A percentile compares a stretch with the other conserved stretches of the same genome.
phyloP scores from a whole-genome alignment of 2,797 vertebrate species.

The Anguilla anguilla region DNA sequence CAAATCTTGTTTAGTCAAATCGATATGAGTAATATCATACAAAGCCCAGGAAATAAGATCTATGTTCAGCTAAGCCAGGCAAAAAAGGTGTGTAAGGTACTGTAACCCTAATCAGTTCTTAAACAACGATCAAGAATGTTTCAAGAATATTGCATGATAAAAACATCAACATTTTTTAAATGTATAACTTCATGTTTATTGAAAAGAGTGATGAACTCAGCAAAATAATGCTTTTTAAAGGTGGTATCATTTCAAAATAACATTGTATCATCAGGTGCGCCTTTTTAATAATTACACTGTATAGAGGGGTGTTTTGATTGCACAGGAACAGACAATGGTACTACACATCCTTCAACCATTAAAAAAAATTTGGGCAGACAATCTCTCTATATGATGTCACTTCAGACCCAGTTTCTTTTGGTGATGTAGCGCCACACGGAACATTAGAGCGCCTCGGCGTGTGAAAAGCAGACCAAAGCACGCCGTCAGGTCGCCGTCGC shows the following conservation, averaged over 20 bases:
- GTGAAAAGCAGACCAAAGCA: neutral
- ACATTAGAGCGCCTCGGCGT: neutral
- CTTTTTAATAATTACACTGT: neutral
- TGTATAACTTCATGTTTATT: too few relatives aligned
- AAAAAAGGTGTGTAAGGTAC: neutral
- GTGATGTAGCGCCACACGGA: neutral
- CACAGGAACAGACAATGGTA: neutral
- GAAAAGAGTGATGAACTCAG: too few relatives aligned
- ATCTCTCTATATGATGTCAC: neutral
- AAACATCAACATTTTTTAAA: neutral
- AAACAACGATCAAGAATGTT: neutral
- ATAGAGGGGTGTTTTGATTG: neutral
- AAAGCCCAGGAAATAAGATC: neutral
- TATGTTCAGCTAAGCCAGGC: neutral
- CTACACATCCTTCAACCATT: neutral
- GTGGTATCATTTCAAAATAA: too few relatives aligned
- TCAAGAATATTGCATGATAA: too few relatives aligned
- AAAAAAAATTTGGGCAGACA: neutral
- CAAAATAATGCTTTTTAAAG: too few relatives aligned
- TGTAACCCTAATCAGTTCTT: neutral
- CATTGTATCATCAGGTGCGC: neutral
- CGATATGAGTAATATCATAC: neutral
- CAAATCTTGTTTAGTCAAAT: neutral
- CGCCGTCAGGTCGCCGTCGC: neutral
- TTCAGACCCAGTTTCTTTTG: neutral